Evolutionary conservation across 2,888 invertebrate species (phyloP).

Genomic region (Chaetogeoica ovagalla): DNA sequence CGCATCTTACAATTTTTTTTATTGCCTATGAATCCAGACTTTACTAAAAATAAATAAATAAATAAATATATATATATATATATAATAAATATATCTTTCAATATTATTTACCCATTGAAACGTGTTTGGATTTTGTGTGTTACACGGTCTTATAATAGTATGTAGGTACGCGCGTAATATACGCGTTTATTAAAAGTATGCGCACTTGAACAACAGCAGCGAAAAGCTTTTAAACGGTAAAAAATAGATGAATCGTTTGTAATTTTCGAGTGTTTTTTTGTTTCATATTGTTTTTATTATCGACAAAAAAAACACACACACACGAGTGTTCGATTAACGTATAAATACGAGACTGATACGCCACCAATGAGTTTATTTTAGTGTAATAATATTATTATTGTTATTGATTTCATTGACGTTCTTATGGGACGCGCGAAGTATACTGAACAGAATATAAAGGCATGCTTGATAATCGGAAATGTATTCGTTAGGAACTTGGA

Average conservation of each 20-base stretch:
- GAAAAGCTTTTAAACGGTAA: constrained; percentile 42
- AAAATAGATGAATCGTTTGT: constrained; percentile 41
- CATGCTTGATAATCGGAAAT: no score
- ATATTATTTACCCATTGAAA: constrained; percentile 7
- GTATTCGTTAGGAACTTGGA: no score
- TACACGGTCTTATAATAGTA: background rate
- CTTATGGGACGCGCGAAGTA: no score
- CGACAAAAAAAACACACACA: background rate
- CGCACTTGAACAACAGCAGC: constrained; percentile 20
- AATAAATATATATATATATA: no score
- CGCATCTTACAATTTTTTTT: no score
- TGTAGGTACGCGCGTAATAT: no score
- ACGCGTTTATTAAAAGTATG: background rate
- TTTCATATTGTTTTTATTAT: constrained; percentile 3
- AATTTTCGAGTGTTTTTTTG: constrained; percentile 29
- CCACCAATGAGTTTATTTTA: constrained; percentile 9
- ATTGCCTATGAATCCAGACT: no score
- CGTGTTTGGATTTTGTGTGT: background rate
- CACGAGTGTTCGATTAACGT: background rate
- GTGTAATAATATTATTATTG: no score
- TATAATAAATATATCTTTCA: background rate
- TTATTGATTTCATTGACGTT: no score
- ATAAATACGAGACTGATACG: no score
- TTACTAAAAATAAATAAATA: no score
- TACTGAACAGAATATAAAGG: no score